Conservation (phyloP, 2,797 vertebrate genomes). For the Echiichthys vipera region DNA sequence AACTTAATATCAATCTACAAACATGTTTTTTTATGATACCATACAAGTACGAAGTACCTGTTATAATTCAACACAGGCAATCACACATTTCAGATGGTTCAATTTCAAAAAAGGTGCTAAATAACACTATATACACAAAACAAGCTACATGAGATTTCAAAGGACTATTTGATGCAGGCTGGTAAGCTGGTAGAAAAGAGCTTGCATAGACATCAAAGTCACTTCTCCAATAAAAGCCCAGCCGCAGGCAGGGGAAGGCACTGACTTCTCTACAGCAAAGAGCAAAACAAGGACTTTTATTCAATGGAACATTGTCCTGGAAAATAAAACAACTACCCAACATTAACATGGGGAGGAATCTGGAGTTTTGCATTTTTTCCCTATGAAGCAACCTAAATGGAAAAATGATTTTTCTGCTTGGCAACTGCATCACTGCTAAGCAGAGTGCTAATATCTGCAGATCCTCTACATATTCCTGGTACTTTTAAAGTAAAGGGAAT, state of each 20-base stretch:
- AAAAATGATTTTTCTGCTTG: constrained; percentile 76
- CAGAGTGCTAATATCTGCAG: constrained; percentile 67
- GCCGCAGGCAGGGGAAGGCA: constrained; percentile 84
- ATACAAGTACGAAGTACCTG: constrained; percentile 82
- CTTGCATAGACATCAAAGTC: constrained; percentile 87
- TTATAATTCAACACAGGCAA: constrained; percentile 77
- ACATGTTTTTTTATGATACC: constrained; percentile 78
- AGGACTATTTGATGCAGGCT: constrained; percentile 82
- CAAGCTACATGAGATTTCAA: constrained; percentile 82
- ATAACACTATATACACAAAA: constrained; percentile 82
- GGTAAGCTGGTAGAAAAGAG: constrained; percentile 85
- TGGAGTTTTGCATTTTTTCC: constrained; percentile 82
- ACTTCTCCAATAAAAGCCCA: constrained; percentile 83
- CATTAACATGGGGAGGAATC: constrained; percentile 79
- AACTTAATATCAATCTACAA: constrained; percentile 83
- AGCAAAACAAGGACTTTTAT: constrained; percentile 76
- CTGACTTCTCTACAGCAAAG: constrained; percentile 82
- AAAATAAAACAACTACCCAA: constrained; percentile 76
- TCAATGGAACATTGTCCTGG: constrained; percentile 77
- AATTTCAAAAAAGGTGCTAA: constrained; percentile 79
- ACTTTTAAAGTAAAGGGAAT: constrained; percentile 61
- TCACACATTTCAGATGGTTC: constrained; percentile 77
- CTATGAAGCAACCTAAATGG: constrained; percentile 77
- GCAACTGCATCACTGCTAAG: constrained; percentile 67
- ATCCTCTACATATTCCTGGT: constrained; percentile 69